These are phyloP conservation scores for Linyphia triangularis DNA, from an alignment of 2,888 invertebrate genomes.

Conservation along the genomic window DNA sequence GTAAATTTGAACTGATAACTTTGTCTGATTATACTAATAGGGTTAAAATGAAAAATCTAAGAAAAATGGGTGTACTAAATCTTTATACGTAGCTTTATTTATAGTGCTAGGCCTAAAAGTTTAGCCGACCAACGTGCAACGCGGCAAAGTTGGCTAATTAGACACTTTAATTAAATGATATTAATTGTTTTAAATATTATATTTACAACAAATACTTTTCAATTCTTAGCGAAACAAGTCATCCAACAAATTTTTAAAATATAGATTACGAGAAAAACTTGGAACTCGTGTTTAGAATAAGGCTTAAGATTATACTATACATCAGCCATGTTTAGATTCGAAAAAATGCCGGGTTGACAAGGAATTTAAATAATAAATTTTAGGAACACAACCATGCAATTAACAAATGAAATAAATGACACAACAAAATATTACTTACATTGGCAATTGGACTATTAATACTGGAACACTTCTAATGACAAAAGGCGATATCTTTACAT, in stretches of 20 bases:
- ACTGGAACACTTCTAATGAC: conserved; percentile 14
- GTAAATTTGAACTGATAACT: too few relatives aligned
- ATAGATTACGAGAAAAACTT: not conserved
- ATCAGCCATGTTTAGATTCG: conserved; percentile 39
- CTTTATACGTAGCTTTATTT: not conserved
- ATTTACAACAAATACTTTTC: not conserved
- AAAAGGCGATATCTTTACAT: conserved; percentile 15
- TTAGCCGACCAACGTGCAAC: conserved; percentile 59
- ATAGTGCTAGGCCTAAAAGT: conserved; percentile 56
- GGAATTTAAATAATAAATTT: not conserved
- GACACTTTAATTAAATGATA: not conserved
- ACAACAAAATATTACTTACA: conserved; percentile 39
- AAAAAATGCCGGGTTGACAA: conserved; percentile 41
- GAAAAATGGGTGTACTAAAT: too few relatives aligned
- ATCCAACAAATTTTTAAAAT: not conserved
- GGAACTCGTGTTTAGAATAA: conserved; percentile 65
- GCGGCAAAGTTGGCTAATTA: conserved; percentile 40
- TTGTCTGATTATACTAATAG: too few relatives aligned
- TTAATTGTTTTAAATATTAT: not conserved
- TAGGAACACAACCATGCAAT: not conserved
- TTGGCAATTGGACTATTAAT: conserved; percentile 36
- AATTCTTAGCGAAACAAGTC: not conserved
- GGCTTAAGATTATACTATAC: conserved; percentile 51
- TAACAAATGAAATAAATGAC: not conserved
- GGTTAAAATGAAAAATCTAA: too few relatives aligned